phyloP scores from a whole-genome alignment of 2,113 vertebrate species.

The Anguilla rostrata region DNA sequence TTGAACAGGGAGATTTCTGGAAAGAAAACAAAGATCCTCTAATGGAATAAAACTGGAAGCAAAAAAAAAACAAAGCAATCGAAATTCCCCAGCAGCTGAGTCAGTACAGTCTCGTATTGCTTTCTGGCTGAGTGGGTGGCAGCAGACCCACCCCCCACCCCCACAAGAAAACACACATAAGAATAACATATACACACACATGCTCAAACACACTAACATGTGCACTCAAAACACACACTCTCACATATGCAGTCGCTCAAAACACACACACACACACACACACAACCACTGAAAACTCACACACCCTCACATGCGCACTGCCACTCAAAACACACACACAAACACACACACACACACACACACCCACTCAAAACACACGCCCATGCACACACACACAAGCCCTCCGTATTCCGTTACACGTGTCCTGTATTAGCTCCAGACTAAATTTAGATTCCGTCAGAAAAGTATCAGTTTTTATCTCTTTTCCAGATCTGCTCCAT shows the following conservation, averaged over 20 bases:
- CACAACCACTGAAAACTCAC: not conserved
- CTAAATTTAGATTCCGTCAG: not conserved
- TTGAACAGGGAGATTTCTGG: not conserved
- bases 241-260: not conserved
- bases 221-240: not conserved
- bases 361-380: not conserved
- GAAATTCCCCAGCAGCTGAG: conserved; percentile 32
- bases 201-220: not conserved
- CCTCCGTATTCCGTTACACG: not conserved
- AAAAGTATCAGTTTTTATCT: not conserved
- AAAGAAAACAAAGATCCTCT: conserved; percentile 20
- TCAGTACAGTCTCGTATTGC: conserved; percentile 17
- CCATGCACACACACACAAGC: not conserved
- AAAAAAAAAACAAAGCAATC: conserved; percentile 26
- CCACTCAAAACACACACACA: not conserved
- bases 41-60: conserved; percentile 23
- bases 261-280: not conserved
- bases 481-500: not conserved
- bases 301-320: not conserved
- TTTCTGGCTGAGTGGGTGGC: conserved; percentile 19
- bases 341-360: not conserved
- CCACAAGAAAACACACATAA: not conserved
- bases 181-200: not conserved
- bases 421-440: conserved; percentile 2
- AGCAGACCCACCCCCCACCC: not conserved